Base-by-base conservation (phyloP, 2,888 invertebrate species). In the Spialia ferax region DNA sequence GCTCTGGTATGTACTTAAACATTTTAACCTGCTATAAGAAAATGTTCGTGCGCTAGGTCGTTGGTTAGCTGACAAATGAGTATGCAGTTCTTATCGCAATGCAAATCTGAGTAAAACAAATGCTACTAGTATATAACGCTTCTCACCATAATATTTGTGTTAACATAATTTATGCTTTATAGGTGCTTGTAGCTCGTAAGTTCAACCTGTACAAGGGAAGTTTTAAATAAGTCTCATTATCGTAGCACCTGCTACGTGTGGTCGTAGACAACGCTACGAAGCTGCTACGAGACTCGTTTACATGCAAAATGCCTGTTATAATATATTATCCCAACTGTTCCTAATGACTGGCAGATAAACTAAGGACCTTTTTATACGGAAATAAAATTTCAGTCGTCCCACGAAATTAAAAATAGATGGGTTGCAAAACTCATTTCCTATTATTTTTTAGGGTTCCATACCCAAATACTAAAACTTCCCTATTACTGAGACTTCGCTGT, bases 141-240 rank as follows among this genome's bases (percentile, higher is more conserved):
- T 20, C 35, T 32, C 50, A 52, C 32, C 35, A 52, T 11, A 32
- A 22, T 62, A 48, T 32, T 62, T 20, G 11, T 42, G 50, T 50
- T 50, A 22, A 59, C 23, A 38, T 59, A 42, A 59, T 59, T 45
- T 59, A 45, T 45, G 42, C 26, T 56, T 63, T 56, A 45, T 56
- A 63, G 26, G 42, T 54, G 56, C 63, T 64, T 57, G 48, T 57
- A 64, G 48, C 64, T 56, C 63, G 22, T 64, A 64, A 64, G 57
- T 64, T 57, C 35, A 64, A 50, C 57, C 56, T 57, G 57, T 57
- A 64, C 64, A 64, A 11, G 59, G 63, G 69, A 74, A 71, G 69
- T 73, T 71, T 70, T 61, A 70, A 70, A 69, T 74, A 70, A 74
- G 69, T 71, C 70, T 70, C 74, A 74, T 74, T 74, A 74, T 64